Conservation (phyloP, 2,888 invertebrate genomes). For the Parascotia fuliginaria region DNA sequence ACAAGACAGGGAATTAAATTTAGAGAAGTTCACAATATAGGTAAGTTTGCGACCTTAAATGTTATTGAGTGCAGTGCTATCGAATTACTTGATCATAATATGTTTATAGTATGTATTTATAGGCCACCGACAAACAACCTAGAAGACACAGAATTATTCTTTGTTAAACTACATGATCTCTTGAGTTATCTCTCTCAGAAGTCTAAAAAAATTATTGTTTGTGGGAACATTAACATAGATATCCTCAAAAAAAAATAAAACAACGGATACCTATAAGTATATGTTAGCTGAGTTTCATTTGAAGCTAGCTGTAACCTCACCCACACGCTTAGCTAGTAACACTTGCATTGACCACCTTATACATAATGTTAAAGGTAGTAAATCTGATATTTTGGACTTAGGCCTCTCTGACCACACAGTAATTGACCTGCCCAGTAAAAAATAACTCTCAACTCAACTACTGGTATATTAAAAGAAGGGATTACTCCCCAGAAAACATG, state of each 20-base stretch:
- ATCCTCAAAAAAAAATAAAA: not conserved
- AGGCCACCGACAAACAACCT: not conserved
- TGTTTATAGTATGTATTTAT: not conserved
- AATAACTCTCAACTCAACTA: not conserved
- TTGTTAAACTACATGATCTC: too few species aligned
- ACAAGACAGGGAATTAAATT: too few species aligned
- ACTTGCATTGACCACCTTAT: not conserved
- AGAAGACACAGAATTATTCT: not conserved
- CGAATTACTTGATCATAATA: not conserved
- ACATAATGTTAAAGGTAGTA: not conserved
- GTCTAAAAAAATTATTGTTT: too few species aligned
- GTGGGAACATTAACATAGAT: too few species aligned
- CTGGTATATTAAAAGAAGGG: not conserved
- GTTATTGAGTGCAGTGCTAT: not conserved
- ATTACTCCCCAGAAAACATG: not conserved
- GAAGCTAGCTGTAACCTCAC: not conserved
- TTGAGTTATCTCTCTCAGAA: too few species aligned
- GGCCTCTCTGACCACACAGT: not conserved
- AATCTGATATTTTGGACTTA: not conserved
- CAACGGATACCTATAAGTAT: not conserved
- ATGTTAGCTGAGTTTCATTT: not conserved
- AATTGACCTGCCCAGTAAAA: not conserved
- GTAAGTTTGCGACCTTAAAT: not conserved
- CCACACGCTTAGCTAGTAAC: not conserved
- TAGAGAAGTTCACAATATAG: not conserved